Conservation (phyloP, 2,797 vertebrate species). For the Acanthis flammea region DNA sequence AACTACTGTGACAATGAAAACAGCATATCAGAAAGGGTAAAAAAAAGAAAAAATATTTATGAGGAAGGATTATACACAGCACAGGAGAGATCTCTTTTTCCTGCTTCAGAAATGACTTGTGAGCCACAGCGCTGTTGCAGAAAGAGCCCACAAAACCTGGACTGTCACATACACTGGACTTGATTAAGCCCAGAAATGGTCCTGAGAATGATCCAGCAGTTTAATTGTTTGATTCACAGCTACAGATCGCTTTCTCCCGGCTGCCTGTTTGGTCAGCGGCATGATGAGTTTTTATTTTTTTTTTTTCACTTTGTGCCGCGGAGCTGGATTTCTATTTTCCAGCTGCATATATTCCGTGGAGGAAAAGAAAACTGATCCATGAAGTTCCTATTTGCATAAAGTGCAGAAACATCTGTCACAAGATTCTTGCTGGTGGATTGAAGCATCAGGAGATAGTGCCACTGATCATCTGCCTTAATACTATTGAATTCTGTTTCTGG, state of each 20-base stretch:
- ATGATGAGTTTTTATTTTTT: neutral
- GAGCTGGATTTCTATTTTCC: constrained; percentile 70
- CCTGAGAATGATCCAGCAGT: neutral
- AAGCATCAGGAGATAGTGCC: constrained; percentile 31
- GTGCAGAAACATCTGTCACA: constrained; percentile 68
- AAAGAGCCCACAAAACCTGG: neutral
- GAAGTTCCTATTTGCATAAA: constrained; percentile 75
- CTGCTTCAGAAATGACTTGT: neutral
- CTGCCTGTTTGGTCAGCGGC: constrained; percentile 27
- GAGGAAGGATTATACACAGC: neutral
- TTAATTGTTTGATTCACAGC: neutral
- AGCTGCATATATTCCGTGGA: constrained; percentile 66
- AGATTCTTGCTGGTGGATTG: constrained; percentile 33
- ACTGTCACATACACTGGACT: fast-evolving
- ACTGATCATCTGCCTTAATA: constrained; percentile 31
- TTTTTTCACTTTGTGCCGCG: neutral
- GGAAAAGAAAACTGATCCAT: constrained; percentile 71
- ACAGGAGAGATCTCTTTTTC: neutral
- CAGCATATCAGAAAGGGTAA: neutral
- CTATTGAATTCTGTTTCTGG: neutral
- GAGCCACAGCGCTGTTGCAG: neutral
- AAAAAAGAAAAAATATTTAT: neutral
- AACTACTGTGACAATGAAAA: neutral
- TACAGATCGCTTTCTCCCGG: neutral
- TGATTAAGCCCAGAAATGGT: neutral